Percentiles rank a stretch among this genome's conserved stretches.
These are phyloP conservation scores for Sapajus apella DNA, from an alignment of 2,113 vertebrate genomes.

Conservation along the genomic window DNA sequence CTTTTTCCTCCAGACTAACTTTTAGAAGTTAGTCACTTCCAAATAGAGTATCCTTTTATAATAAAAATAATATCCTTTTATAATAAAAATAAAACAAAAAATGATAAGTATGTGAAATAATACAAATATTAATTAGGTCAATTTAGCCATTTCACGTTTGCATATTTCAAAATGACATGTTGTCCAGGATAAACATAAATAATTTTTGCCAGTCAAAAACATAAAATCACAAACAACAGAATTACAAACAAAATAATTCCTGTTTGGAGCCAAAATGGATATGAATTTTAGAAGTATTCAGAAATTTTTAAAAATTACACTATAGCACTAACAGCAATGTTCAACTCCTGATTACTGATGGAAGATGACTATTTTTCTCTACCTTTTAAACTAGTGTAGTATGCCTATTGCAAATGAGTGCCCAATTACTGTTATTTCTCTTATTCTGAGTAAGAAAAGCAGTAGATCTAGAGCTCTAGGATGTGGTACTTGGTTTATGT, in stretches of 20 bases:
- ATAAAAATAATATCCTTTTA: constrained; percentile 32
- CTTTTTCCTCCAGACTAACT: constrained; percentile 3
- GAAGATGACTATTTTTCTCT: background rate
- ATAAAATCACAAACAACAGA: background rate
- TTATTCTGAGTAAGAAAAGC: constrained; percentile 34
- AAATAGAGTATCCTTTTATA: background rate
- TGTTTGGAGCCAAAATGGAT: constrained; percentile 35
- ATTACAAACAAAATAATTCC: background rate
- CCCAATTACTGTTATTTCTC: background rate
- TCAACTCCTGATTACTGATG: background rate
- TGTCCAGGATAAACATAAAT: background rate
- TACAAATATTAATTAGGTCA: background rate
- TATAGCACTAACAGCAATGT: background rate
- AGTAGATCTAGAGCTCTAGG: background rate
- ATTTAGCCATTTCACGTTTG: background rate
- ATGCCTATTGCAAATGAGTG: background rate
- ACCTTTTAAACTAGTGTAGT: background rate
- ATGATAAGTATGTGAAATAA: background rate
- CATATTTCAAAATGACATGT: background rate
- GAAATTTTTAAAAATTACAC: background rate
- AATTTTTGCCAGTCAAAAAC: background rate
- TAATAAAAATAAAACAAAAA: constrained; percentile 24
- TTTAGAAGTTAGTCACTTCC: background rate
- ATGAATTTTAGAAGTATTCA: constrained; percentile 34
- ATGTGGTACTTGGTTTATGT: background rate